These are phyloP conservation scores for Salmo trutta DNA, from an alignment of 2,797 vertebrate genomes.

Conservation along the genomic window DNA sequence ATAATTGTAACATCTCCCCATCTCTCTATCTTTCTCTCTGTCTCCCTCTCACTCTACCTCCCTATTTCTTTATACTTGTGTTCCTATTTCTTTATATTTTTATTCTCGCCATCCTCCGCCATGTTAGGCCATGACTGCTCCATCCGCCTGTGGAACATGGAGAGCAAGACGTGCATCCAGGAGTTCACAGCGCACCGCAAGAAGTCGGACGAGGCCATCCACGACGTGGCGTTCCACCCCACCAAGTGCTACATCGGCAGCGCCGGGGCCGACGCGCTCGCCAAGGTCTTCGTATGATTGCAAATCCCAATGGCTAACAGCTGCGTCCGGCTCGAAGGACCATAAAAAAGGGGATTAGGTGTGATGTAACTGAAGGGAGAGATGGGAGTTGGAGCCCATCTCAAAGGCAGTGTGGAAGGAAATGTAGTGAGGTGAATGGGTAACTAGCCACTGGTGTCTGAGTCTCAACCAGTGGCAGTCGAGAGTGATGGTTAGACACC, in stretches of 20 bases:
- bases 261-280: constrained; percentile 94
- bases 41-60: neutral
- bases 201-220: constrained; percentile 96
- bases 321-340: constrained; percentile 3
- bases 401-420: neutral
- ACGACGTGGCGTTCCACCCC: constrained; percentile 97
- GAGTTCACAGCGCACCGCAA: constrained; percentile 98
- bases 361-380: neutral
- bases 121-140: constrained; percentile 93
- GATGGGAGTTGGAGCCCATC: neutral
- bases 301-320: neutral
- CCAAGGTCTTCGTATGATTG: constrained; percentile 98
- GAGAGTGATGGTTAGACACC: neutral
- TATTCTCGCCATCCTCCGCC: neutral
- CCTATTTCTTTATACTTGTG: too few species aligned
- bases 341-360: neutral
- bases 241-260: constrained; percentile 98
- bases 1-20: neutral
- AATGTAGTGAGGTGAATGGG: neutral
- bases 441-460: neutral
- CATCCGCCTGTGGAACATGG: constrained; percentile 97
- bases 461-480: neutral
- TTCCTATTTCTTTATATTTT: neutral
- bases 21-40: neutral
- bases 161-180: constrained; percentile 98